These are phyloP conservation scores for Dione juno DNA, from an alignment of 2,888 invertebrate genomes.

Conservation along the genomic window DNA sequence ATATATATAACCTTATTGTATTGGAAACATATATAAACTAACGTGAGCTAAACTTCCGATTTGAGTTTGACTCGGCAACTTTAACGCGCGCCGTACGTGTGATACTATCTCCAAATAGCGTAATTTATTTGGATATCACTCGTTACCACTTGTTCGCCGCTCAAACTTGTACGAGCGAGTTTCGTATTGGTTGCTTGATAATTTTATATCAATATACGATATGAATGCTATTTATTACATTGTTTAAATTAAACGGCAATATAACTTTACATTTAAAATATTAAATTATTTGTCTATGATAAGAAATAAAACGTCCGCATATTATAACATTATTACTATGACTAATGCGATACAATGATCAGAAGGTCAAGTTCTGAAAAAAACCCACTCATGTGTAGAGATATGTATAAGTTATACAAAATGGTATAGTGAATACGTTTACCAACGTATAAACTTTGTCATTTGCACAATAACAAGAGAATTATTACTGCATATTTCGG, in stretches of 20 bases:
- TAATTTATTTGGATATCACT: constrained; percentile 51
- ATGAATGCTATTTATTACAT: constrained; percentile 25
- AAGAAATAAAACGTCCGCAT: too few relatives aligned
- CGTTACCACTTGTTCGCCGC: constrained; percentile 49
- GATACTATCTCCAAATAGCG: constrained; percentile 51
- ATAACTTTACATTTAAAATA: not conserved
- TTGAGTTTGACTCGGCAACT: constrained; percentile 57
- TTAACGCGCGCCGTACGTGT: constrained; percentile 54
- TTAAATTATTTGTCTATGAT: too few relatives aligned
- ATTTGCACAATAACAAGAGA: too few relatives aligned
- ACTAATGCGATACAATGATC: too few relatives aligned
- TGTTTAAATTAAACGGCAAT: not conserved
- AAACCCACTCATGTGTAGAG: too few relatives aligned
- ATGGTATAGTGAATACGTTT: too few relatives aligned
- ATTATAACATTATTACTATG: too few relatives aligned
- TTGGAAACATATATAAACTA: constrained; percentile 49
- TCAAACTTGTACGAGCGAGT: constrained; percentile 46
- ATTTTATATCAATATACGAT: constrained; percentile 43
- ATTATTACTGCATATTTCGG: too few relatives aligned
- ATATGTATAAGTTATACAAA: too few relatives aligned
- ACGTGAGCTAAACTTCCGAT: constrained; percentile 57
- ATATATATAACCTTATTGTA: constrained; percentile 27
- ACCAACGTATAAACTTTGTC: too few relatives aligned
- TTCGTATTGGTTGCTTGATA: constrained; percentile 45
- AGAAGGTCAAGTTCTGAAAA: too few relatives aligned